phyloP scores from a whole-genome alignment of 2,113 vertebrate genomes.

The Mesembrinibis cayennensis region DNA sequence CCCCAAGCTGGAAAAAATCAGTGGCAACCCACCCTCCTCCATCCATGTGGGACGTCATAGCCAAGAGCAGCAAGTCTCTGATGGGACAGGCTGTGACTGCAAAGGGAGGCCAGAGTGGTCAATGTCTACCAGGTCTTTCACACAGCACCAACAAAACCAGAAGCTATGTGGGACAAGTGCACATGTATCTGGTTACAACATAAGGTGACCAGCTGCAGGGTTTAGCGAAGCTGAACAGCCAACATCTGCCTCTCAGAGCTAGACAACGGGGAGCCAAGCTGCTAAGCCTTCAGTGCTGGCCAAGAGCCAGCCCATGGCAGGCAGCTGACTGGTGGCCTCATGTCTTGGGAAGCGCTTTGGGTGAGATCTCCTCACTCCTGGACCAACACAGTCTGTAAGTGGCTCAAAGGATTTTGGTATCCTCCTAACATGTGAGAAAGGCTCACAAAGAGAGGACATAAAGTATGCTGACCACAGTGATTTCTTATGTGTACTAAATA shows the following conservation, averaged over 20 bases:
- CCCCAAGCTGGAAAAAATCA: background rate
- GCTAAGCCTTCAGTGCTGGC: background rate
- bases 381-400: background rate
- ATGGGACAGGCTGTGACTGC: background rate
- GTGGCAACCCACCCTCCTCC: background rate
- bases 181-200: background rate
- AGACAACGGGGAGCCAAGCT: background rate
- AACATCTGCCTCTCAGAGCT: conserved; percentile 19
- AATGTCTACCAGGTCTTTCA: background rate
- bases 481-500: background rate
- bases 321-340: background rate
- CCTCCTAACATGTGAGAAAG: background rate
- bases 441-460: background rate
- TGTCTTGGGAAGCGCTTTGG: background rate
- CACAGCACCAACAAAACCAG: background rate
- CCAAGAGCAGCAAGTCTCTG: background rate
- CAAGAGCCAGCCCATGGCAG: background rate
- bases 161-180: background rate
- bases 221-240: background rate
- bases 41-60: background rate
- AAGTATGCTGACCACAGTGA: background rate
- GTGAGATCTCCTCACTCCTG: background rate
- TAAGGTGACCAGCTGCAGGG: conserved; percentile 20
- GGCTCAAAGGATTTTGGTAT: background rate
- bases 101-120: background rate